Evolutionary conservation across 2,113 vertebrate species (phyloP).

Genomic region (Vombatus ursinus): DNA sequence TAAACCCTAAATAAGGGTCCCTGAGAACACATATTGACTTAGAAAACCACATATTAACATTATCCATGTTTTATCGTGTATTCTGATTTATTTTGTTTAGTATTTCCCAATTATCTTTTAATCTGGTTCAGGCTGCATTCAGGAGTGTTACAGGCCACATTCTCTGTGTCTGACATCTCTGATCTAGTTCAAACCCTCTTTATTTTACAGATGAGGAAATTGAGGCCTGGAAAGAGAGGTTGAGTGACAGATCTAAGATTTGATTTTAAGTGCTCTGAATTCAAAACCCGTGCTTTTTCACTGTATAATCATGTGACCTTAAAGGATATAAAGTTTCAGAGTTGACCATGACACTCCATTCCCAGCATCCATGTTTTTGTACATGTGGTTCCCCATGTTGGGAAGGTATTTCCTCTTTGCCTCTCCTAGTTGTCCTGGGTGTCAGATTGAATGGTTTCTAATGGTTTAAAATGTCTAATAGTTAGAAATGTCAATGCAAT

Average conservation of each 20-base stretch:
- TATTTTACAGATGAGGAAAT: neutral
- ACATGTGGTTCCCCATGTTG: neutral
- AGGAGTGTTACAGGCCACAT: neutral
- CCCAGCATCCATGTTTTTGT: neutral
- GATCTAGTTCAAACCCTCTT: neutral
- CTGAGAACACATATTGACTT: neutral
- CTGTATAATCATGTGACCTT: neutral
- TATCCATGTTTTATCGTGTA: neutral
- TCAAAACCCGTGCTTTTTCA: neutral
- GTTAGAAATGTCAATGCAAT: neutral
- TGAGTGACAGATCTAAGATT: neutral
- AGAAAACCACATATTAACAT: neutral
- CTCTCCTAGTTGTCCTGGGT: neutral
- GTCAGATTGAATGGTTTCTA: neutral
- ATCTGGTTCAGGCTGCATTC: neutral
- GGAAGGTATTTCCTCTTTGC: neutral
- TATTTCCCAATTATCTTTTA: neutral
- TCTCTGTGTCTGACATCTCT: neutral
- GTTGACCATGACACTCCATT: neutral
- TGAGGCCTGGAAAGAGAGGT: neutral
- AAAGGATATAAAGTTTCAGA: neutral
- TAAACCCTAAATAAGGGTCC: neutral
- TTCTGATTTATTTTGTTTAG: neutral
- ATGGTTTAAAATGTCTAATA: neutral
- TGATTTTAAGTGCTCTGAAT: neutral